Evolutionary conservation across 2,797 vertebrate genomes (phyloP), one percentile per base, ranked within the genome.

Genomic region (Antrozous pallidus): DNA sequence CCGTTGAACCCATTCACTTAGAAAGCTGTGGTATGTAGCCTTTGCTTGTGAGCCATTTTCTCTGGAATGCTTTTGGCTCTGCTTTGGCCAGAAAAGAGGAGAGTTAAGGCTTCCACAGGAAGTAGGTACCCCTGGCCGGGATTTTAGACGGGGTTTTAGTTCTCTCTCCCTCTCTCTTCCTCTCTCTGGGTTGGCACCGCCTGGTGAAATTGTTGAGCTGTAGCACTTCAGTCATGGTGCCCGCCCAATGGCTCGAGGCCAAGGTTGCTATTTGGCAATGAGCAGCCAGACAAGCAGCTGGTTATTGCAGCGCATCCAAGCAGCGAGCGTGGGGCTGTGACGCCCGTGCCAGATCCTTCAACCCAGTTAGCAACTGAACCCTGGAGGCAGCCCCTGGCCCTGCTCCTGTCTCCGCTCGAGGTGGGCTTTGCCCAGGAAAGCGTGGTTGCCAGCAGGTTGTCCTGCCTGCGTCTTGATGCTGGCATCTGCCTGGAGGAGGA

Each of bases 271-370:
- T 97, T 96, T 97, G 96, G 96, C 97, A 95, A 54, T 22, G 71
- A 86, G 85, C 67, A 24, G 11, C 90, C 88, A 96, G 96, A 97
- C 95, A 93, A 93, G 96, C 97, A 96, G 95, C 96, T 97, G 96
- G 95, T 93, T 93, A 94, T 94, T 96, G 86, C 92, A 49, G 70
- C 0, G 58, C 89, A 83, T 94, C 95, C 38, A 49, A 91, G 79
- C 75, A 49, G 75, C 7, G 0, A 13, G 82, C 78, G 49, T 26
- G 18, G 47, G 94, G 87, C 95, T 17, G 0, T 14, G 9, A 28
- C 70, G 94, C 74, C 22, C 31, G 49, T 92, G 96, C 96, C 95
- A 96, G 93, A 22, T 70, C 67, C 90, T 92, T 77, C 93, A 51
- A 75, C 79, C 82, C 92, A 69, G 91, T 96, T 91, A 97, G 85